phyloP scores from a whole-genome alignment of 2,113 vertebrate species.

The Eurypyga helias region DNA sequence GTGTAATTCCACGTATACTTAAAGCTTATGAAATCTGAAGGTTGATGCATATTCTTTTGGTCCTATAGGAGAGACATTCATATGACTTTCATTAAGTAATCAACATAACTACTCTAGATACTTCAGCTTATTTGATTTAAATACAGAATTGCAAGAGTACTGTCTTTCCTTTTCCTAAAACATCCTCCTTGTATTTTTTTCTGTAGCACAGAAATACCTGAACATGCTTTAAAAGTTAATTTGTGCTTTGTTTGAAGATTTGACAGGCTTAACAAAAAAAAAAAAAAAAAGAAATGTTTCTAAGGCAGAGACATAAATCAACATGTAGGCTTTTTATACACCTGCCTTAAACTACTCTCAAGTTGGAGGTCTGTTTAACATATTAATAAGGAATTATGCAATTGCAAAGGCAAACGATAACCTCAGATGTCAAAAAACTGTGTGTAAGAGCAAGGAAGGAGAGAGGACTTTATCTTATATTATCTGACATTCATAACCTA shows the following conservation, averaged over 20 bases:
- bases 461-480: neutral
- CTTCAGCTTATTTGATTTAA: neutral
- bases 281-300: neutral
- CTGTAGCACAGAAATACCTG: neutral
- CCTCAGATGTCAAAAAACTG: neutral
- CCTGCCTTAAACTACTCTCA: neutral
- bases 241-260: neutral
- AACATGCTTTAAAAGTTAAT: neutral
- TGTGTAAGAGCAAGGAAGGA: neutral
- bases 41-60: neutral
- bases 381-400: neutral
- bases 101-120: neutral
- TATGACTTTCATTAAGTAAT: neutral
- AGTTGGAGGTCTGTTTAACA: neutral
- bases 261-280: neutral
- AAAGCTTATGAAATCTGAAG: neutral
- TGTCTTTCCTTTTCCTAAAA: neutral
- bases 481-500: neutral
- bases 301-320: neutral
- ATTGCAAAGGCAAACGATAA: neutral
- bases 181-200: neutral
- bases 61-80: neutral
- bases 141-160: neutral
- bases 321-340: neutral
- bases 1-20: neutral